Conservation (phyloP, 2,797 vertebrate species). For the Arrhamphus sclerolepis region DNA sequence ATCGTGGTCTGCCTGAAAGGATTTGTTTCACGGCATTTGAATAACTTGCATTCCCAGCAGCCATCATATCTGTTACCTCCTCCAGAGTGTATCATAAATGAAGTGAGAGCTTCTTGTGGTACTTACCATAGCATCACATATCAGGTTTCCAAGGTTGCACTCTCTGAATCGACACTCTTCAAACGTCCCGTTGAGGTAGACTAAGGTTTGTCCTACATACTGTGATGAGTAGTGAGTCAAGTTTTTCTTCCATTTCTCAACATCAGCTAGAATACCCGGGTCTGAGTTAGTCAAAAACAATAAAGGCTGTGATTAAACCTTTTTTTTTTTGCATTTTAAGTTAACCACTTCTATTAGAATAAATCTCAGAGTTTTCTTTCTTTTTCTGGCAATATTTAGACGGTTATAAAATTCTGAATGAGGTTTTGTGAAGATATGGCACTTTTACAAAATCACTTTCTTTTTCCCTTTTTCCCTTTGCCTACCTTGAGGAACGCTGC, state of each 20-base stretch:
- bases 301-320: not conserved
- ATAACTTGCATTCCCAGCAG: not conserved
- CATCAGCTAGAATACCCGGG: constrained; percentile 79
- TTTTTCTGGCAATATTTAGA: too few species aligned
- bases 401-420: too few species aligned
- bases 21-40: not conserved
- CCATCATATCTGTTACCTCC: too few species aligned
- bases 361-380: too few species aligned
- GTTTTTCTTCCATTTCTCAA: constrained; percentile 80
- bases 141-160: constrained; percentile 93
- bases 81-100: not conserved
- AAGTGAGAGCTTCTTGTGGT: not conserved
- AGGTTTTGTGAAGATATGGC: too few species aligned
- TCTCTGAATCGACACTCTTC: constrained; percentile 87
- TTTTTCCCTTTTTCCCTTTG: too few species aligned
- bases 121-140: constrained; percentile 90
- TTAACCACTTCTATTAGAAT: not conserved
- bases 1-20: not conserved
- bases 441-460: too few species aligned
- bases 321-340: too few species aligned
- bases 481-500: constrained; percentile 85
- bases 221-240: constrained; percentile 82
- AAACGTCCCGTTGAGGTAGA: constrained; percentile 88
- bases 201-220: constrained; percentile 86
- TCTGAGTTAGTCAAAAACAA: constrained; percentile 70